These are phyloP conservation scores for Nipponacmea schrenckii DNA, from an alignment of 2,888 invertebrate species.

Conservation along the genomic window DNA sequence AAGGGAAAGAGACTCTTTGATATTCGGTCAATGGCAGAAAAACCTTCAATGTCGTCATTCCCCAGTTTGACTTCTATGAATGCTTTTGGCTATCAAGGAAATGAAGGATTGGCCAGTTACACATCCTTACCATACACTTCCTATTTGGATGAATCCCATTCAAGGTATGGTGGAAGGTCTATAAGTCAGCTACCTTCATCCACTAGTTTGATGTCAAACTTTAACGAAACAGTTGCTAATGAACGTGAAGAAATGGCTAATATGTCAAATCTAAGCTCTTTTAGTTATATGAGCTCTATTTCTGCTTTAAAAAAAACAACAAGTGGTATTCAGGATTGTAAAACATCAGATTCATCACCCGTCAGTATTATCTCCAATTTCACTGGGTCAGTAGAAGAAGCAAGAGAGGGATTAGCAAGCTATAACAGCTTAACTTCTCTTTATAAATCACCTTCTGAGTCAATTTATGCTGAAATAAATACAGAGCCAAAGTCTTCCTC, in stretches of 20 bases:
- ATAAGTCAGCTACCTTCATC: slow-evolving; percentile 5
- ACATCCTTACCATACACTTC: not conserved
- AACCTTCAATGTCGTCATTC: not conserved
- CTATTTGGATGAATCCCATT: not conserved
- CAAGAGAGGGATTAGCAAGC: not conserved
- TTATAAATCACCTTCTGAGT: not conserved
- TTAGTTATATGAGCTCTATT: not conserved
- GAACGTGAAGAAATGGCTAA: slow-evolving; percentile 1
- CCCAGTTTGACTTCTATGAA: not conserved
- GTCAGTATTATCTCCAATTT: not conserved
- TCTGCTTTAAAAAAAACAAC: not conserved
- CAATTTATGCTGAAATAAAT: not conserved
- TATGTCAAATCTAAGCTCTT: not conserved
- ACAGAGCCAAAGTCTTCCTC: not conserved
- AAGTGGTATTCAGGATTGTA: not conserved
- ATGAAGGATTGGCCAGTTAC: slow-evolving; percentile 2
- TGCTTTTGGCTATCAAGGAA: not conserved
- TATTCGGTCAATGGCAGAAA: not conserved
- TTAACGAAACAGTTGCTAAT: not conserved
- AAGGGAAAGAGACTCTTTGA: slow-evolving; percentile 1
- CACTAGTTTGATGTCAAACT: not conserved
- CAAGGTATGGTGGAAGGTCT: not conserved
- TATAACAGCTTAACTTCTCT: not conserved
- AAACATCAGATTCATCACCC: not conserved
- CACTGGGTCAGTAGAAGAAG: not conserved